phyloP scores from a whole-genome alignment of 2,797 vertebrate genomes.

The Gambusia yucatana region DNA sequence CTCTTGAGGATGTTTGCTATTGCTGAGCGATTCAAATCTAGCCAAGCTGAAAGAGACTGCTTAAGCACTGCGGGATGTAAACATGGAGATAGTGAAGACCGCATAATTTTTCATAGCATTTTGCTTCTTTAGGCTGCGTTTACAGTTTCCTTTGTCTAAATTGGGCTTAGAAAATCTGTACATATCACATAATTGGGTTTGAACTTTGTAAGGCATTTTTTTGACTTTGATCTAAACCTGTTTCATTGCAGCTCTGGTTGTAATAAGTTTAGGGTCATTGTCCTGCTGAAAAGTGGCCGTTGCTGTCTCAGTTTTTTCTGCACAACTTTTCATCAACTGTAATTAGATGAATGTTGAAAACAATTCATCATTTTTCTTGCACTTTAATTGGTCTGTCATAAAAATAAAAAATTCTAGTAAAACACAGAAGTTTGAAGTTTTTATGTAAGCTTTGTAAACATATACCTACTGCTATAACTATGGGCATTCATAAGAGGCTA shows the following conservation, averaged over 20 bases:
- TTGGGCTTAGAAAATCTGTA: neutral
- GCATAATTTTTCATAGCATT: slow-evolving; percentile 23
- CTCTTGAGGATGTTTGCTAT: slow-evolving; percentile 65
- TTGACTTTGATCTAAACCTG: neutral
- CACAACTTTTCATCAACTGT: neutral
- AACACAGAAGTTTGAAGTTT: neutral
- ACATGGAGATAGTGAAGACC: slow-evolving; percentile 42
- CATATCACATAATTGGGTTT: neutral
- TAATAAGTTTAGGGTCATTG: neutral
- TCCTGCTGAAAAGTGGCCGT: neutral
- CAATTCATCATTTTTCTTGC: neutral
- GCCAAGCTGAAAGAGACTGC: slow-evolving; percentile 39
- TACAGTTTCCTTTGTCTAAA: neutral
- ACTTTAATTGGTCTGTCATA: neutral
- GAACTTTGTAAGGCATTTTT: neutral
- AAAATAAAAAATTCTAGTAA: neutral
- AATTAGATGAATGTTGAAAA: neutral
- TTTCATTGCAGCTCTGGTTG: neutral
- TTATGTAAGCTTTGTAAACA: neutral
- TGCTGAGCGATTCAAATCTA: slow-evolving; percentile 43
- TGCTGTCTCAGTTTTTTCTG: neutral
- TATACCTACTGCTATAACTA: neutral
- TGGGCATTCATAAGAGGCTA: neutral
- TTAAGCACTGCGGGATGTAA: slow-evolving; percentile 40
- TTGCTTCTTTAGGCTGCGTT: slow-evolving; percentile 7